Percentiles rank a stretch among this genome's conserved stretches.
Evolutionary conservation across 2,888 invertebrate species (phyloP).

Genomic region (Acrobasis consociella): DNA sequence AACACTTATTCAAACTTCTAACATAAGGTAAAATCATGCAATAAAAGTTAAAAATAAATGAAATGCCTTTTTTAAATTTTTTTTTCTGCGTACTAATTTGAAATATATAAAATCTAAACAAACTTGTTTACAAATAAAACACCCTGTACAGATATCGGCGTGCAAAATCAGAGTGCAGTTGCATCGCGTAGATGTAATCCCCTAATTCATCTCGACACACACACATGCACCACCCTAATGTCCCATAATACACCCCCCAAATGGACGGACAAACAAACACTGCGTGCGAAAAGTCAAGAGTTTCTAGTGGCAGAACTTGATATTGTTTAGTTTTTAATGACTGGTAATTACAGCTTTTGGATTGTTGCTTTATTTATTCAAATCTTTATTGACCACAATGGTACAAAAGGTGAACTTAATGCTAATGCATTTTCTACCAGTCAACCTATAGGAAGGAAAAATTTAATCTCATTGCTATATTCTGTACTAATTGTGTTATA

Average conservation of each 20-base stretch:
- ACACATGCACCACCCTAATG: slow-evolving; percentile 59
- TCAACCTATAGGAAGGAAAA: no score
- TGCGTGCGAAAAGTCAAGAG: slow-evolving; percentile 79
- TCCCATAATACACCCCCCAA: slow-evolving; percentile 66
- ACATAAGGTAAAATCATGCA: no score
- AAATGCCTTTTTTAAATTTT: no score
- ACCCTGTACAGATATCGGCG: slow-evolving; percentile 65
- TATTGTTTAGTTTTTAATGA: slow-evolving; percentile 14
- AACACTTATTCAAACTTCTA: no score
- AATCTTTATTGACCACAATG: no score
- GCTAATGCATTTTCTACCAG: no score
- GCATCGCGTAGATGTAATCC: slow-evolving; percentile 77
- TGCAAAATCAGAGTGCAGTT: slow-evolving; percentile 81
- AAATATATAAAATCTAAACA: slow-evolving; percentile 17
- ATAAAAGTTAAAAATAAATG: no score
- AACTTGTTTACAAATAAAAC: slow-evolving; percentile 32
- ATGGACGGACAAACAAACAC: slow-evolving; percentile 67
- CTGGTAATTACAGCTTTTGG: background rate
- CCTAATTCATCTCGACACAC: slow-evolving; percentile 76
- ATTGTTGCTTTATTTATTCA: no score
- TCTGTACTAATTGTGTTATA: no score
- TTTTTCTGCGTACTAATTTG: no score
- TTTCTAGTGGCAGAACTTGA: slow-evolving; percentile 48
- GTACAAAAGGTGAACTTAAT: no score
- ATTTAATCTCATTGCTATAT: no score